These are phyloP conservation scores for Gorilla gorilla DNA, from an alignment of 2,113 vertebrate genomes.

Conservation along the genomic window DNA sequence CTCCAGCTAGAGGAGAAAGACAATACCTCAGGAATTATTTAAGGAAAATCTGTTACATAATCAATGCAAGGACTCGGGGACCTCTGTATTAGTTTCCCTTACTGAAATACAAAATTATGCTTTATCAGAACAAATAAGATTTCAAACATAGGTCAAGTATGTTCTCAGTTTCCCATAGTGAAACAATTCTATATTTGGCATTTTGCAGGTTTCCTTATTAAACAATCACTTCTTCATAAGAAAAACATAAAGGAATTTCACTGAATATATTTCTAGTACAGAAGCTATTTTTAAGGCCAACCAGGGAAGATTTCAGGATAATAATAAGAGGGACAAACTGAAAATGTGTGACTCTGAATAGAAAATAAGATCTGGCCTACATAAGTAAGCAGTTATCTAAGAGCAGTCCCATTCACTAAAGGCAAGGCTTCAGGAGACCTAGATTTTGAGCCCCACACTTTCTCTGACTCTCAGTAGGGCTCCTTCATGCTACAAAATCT, in stretches of 20 bases:
- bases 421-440: conserved; percentile 63
- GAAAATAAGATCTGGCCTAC: conserved; percentile 66
- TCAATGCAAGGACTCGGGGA: conserved; percentile 2
- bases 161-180: not conserved
- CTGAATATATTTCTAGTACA: conserved; percentile 52
- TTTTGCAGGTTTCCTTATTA: conserved; percentile 28
- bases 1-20: not conserved
- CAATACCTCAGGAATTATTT: conserved; percentile 46
- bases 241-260: conserved; percentile 52
- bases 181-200: conserved; percentile 12
- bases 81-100: not conserved
- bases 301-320: conserved; percentile 47
- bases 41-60: conserved; percentile 66
- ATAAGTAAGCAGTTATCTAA: conserved; percentile 57
- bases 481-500: conserved; percentile 58
- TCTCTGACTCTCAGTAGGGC: conserved; percentile 67
- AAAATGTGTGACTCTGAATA: conserved; percentile 45
- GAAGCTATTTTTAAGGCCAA: conserved; percentile 57
- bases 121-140: conserved; percentile 36
- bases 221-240: conserved; percentile 40
- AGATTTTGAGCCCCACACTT: conserved; percentile 53
- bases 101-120: conserved; percentile 41
- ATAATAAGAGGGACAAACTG: not conserved
- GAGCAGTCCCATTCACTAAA: conserved; percentile 75
- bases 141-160: not conserved